phyloP scores from a whole-genome alignment of 2,797 vertebrate genomes.

The Gobionotothen gibberifrons region DNA sequence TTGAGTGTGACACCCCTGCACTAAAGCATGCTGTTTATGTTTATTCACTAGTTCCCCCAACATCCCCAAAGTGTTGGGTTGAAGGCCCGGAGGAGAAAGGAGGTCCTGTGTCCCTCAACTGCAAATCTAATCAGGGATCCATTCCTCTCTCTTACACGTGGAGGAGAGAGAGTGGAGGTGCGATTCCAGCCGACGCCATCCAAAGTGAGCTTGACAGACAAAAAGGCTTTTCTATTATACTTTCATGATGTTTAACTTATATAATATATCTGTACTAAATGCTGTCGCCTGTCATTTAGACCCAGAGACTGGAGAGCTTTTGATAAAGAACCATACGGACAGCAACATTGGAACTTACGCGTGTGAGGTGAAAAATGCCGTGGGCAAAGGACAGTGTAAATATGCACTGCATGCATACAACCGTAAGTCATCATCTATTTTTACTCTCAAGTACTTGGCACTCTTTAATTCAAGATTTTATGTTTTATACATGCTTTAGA shows the following conservation, averaged over 20 bases:
- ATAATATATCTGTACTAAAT: conserved; percentile 17
- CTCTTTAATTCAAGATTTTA: not conserved
- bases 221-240: not conserved
- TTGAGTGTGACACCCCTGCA: not conserved
- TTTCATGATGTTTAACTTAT: conserved; percentile 3
- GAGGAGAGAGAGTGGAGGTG: conserved; percentile 73
- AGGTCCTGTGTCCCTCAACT: conserved; percentile 73
- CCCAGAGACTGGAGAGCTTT: conserved; percentile 82
- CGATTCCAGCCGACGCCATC: conserved; percentile 69
- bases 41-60: conserved; percentile 73
- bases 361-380: conserved; percentile 87
- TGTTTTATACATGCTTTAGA: not conserved
- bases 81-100: conserved; percentile 81
- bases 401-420: conserved; percentile 80
- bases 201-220: conserved; percentile 51
- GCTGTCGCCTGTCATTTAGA: conserved; percentile 71
- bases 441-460: conserved; percentile 23
- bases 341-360: conserved; percentile 85
- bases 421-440: conserved; percentile 77
- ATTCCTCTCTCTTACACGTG: conserved; percentile 79
- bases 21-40: not conserved
- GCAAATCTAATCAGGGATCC: conserved; percentile 75
- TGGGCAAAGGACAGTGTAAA: conserved; percentile 86
- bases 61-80: conserved; percentile 84
- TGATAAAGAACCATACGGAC: conserved; percentile 85